Percentiles rank a stretch among this genome's conserved stretches.
These are phyloP conservation scores for Coracopsis vasa DNA, from an alignment of 2,113 vertebrate genomes.

Conservation along the genomic window DNA sequence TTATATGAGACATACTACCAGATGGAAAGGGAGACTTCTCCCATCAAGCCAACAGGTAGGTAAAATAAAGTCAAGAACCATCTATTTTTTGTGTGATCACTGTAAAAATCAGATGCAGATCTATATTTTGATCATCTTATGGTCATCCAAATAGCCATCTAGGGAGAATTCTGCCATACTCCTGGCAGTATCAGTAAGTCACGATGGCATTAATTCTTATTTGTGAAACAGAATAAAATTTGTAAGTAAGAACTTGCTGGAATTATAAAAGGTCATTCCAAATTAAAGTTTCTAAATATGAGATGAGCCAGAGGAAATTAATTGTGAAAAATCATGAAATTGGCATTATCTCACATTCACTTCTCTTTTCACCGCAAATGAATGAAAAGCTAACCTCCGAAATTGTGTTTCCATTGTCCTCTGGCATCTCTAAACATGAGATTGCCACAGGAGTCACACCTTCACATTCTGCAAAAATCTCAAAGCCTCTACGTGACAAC, in stretches of 20 bases:
- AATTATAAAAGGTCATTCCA: neutral
- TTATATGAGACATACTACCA: neutral
- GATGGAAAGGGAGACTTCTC: neutral
- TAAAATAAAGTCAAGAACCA: neutral
- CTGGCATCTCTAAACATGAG: neutral
- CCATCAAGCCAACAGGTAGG: neutral
- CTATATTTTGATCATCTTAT: neutral
- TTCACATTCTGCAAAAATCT: neutral
- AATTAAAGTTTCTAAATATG: neutral
- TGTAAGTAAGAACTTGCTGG: neutral
- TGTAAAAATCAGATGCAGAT: neutral
- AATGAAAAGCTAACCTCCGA: neutral
- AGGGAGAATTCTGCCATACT: neutral
- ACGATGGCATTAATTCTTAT: neutral
- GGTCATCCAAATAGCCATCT: neutral
- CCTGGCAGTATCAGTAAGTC: neutral
- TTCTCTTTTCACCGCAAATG: neutral
- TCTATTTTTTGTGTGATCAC: neutral
- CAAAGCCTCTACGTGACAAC: neutral
- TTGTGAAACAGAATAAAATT: neutral
- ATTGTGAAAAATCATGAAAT: neutral
- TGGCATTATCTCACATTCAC: neutral
- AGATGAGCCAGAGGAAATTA: neutral
- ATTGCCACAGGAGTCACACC: neutral
- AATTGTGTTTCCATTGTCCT: neutral